A percentile compares a stretch with the other conserved stretches of the same genome.
Evolutionary conservation across 2,797 vertebrate genomes (phyloP).

Genomic region (Avahi laniger): DNA sequence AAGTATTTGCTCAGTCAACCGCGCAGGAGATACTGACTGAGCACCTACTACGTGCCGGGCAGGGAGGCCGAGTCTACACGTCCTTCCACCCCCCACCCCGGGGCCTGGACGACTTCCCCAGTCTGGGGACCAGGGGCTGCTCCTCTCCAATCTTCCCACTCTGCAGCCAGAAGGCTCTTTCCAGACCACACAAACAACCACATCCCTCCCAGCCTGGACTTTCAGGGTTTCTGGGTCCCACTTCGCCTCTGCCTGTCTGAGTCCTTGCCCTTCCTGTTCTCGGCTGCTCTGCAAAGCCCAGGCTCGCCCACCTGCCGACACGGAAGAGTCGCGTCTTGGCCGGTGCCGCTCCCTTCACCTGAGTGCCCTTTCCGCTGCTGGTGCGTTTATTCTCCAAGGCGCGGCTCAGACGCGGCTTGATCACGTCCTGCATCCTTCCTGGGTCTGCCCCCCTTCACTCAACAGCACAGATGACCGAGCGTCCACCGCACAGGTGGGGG

Average conservation of each 20-base stretch:
- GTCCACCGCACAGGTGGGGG: accelerated
- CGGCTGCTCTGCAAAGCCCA: neutral
- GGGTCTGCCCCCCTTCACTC: neutral
- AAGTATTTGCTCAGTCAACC: neutral
- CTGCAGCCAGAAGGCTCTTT: neutral
- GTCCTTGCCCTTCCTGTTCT: neutral
- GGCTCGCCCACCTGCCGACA: neutral
- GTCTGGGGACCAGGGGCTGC: accelerated
- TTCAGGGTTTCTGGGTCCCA: neutral
- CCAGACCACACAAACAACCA: neutral
- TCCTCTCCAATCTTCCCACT: neutral
- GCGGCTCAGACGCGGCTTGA: neutral
- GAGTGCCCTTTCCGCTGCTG: neutral
- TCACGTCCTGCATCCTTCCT: neutral
- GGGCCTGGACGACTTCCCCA: neutral
- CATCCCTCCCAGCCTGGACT: neutral
- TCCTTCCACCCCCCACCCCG: neutral
- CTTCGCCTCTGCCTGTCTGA: neutral
- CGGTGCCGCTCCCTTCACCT: neutral
- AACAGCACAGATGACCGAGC: neutral
- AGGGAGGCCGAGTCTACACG: neutral
- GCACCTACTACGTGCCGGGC: neutral
- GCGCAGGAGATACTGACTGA: neutral
- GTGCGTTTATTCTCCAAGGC: neutral
- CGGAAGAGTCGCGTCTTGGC: neutral